A percentile compares a stretch with the other conserved stretches of the same genome.
Conservation (phyloP, 2,888 invertebrate species). For the Horisme vitalbata region DNA sequence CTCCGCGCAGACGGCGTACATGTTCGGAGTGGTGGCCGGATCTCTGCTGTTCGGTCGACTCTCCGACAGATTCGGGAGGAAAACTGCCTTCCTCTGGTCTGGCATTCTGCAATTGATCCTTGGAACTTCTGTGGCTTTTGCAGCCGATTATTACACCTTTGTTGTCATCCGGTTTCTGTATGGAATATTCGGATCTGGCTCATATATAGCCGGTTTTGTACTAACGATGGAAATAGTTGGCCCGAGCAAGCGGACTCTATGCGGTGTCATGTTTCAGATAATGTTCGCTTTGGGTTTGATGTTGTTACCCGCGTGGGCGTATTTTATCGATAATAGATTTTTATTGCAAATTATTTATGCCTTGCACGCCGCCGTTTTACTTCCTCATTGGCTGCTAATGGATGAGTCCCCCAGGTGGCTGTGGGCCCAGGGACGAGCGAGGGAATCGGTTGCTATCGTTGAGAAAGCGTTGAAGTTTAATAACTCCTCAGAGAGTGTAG, state of each 20-base stretch:
- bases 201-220: constrained; percentile 87
- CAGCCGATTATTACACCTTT: constrained; percentile 88
- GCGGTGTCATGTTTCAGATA: constrained; percentile 91
- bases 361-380: constrained; percentile 86
- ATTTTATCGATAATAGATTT: constrained; percentile 87
- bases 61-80: constrained; percentile 91
- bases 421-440: constrained; percentile 90
- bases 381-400: constrained; percentile 92
- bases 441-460: constrained; percentile 89
- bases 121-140: constrained; percentile 89
- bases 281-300: constrained; percentile 92
- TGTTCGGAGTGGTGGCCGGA: constrained; percentile 92
- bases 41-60: constrained; percentile 90
- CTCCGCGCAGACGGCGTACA: constrained; percentile 89
- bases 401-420: constrained; percentile 95
- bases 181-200: constrained; percentile 92
- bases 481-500: constrained; percentile 83
- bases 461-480: constrained; percentile 89
- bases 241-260: constrained; percentile 89
- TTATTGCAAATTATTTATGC: constrained; percentile 90
- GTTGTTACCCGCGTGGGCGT: constrained; percentile 92
- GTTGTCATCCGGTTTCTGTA: constrained; percentile 86
- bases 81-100: constrained; percentile 90
- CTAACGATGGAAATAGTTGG: constrained; percentile 93
- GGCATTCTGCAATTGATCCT: constrained; percentile 87